Base-by-base conservation (phyloP, 1,140 invertebrate genomes). In the Camponotus pennsylvanicus region DNA sequence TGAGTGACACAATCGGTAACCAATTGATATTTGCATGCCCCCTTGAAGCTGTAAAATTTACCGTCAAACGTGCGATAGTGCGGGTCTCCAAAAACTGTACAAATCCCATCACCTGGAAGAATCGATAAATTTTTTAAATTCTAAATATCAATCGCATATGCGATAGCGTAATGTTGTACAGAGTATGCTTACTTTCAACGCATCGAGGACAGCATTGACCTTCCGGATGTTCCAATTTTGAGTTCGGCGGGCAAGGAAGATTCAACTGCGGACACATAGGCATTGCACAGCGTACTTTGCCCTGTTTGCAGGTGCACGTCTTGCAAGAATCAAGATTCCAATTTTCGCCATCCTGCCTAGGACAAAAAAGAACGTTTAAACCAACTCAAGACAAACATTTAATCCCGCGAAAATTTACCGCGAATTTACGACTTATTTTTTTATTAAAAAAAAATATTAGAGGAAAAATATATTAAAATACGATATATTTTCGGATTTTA, bases 61-160 rank as follows among this genome's bases (percentile, higher is more conserved):
- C 98, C 98, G 92, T 99, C 98, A 93, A 99, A 99, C 7, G 98
- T 99, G 89, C 97, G 97, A 93, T 99, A 99, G 92, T 99, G 98
- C 0, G 98, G 98, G 94, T 99, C 98, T 1, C 98, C 98, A 93
- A 98, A 99, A 0, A 98, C 98, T 0, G 98, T 98, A 94, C 98
- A 99, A 0, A 98, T 97, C 6, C 98, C 98, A 76, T 98, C 97
- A 78, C 96, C 97, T 97, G 92, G 45, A 80, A 52, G 9, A 52
- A 55, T 34, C 13, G 32, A 55, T 63, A 59, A 59, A 55, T 64
- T 52, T 40, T 11, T 27, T 1, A 27, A 40, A 6, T 21, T 13
- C 6, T 57, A 32, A 64, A 34, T 52, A 27, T 4, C 40, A 55
- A 61, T 42, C 6, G 15, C 11, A 34, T 21, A 0, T 49, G 5